These are phyloP conservation scores for Microplitis deprimator DNA, from an alignment of 2,888 invertebrate genomes.

Conservation along the genomic window DNA sequence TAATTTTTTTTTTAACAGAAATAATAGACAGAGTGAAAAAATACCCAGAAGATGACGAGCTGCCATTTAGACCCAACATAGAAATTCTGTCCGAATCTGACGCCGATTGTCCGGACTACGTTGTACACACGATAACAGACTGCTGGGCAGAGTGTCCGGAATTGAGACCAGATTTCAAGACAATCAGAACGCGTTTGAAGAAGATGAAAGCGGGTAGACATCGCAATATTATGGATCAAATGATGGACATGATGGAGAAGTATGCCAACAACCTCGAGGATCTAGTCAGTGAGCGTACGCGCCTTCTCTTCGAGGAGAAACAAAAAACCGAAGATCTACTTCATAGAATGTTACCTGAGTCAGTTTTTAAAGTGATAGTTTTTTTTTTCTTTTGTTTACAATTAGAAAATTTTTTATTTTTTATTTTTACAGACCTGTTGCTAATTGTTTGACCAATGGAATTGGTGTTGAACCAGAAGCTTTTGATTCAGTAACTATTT, in stretches of 20 bases:
- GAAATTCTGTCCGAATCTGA: conserved; percentile 80
- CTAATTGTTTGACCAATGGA: conserved; percentile 88
- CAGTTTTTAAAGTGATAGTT: conserved; percentile 63
- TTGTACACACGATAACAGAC: conserved; percentile 86
- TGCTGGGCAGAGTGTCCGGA: conserved; percentile 93
- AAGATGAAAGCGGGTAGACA: conserved; percentile 91
- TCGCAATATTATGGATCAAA: conserved; percentile 95
- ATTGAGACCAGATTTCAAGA: conserved; percentile 86
- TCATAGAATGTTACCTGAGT: conserved; percentile 95
- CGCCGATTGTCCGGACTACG: conserved; percentile 85
- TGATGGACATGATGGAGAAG: conserved; percentile 98
- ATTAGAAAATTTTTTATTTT: conserved; percentile 46
- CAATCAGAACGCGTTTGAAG: conserved; percentile 85
- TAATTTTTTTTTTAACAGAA: conserved; percentile 73
- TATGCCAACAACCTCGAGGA: conserved; percentile 96
- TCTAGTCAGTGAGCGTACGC: conserved; percentile 92
- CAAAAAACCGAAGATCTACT: conserved; percentile 93
- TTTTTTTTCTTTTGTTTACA: conserved; percentile 13
- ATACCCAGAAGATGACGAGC: conserved; percentile 78
- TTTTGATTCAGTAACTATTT: conserved; percentile 94
- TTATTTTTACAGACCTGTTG: conserved; percentile 82
- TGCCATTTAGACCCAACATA: conserved; percentile 85
- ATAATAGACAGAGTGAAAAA: conserved; percentile 88
- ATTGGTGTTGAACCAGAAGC: conserved; percentile 94
- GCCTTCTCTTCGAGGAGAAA: conserved; percentile 91